Evolutionary conservation across 2,888 invertebrate genomes (phyloP).

Genomic region (Eristalinus sepulchralis): DNA sequence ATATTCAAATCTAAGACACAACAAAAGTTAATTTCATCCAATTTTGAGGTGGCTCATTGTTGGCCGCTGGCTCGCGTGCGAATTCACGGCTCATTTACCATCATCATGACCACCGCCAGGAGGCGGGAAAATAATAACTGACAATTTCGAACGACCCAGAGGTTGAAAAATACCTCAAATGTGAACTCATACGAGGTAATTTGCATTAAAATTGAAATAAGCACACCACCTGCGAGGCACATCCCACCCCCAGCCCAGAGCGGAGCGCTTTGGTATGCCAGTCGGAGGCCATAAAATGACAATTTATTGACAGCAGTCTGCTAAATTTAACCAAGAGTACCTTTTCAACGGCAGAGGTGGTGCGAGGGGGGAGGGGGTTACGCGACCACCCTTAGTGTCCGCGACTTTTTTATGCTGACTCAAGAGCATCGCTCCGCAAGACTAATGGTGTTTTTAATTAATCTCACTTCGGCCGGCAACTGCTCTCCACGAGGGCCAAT

Average conservation of each 20-base stretch:
- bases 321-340: conserved; percentile 50
- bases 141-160: not conserved
- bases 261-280: not conserved
- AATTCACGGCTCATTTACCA: not conserved
- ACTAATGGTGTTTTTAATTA: conserved; percentile 45
- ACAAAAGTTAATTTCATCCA: conserved; percentile 41
- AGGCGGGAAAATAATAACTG: not conserved
- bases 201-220: not conserved
- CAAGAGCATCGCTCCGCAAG: not conserved
- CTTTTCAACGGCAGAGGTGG: conserved; percentile 17
- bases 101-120: not conserved
- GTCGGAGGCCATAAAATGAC: conserved; percentile 47
- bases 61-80: not conserved
- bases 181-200: not conserved
- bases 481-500: conserved; percentile 39
- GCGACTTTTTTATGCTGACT: not conserved
- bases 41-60: conserved; percentile 13
- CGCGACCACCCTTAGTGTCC: conserved; percentile 37
- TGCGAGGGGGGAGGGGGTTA: too few relatives aligned
- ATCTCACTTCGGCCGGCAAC: conserved; percentile 27
- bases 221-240: not conserved
- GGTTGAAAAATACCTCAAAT: not conserved
- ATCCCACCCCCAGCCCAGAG: not conserved
- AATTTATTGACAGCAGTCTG: conserved; percentile 58
- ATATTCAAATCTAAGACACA: conserved; percentile 51